Evolutionary conservation across 1,140 invertebrate species (phyloP), one percentile per base, ranked within the genome.

Genomic region (Xylocopa sonorina): DNA sequence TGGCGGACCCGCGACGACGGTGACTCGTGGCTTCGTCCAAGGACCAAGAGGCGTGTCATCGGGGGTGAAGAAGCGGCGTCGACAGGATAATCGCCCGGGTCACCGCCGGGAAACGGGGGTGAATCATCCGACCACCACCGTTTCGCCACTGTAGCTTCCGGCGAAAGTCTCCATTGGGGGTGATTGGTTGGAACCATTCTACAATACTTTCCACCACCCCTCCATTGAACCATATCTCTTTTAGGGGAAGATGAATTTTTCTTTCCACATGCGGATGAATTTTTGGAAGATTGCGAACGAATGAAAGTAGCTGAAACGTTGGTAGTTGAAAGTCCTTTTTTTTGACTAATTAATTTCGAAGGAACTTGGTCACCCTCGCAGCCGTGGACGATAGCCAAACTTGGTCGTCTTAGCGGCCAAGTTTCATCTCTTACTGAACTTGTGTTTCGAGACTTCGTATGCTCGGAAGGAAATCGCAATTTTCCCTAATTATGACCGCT

Each of bases 21-120:
- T 43, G 71, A 81, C 63, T 81, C 57, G 77, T 76, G 43, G 43
- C 68, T 34, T 66, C 48, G 62, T 24, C 24, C 32, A 16, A 46
- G 43, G 41, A 60, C 38, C 79, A 64, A 64, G 64, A 57, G 55
- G 62, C 71, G 71, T 41, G 74, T 62, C 57, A 57, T 21, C 64
- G 21, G 34, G 77, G 68, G 50, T 75, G 82, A 86, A 81, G 80
- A 80, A 85, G 85, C 82, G 89, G 90, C 90, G 89, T 91, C 89
- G 91, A 90, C 91, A 89, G 87, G 87, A 89, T 91, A 92, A 92
- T 91, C 86, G 86, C 72, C n/a, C 78, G 86, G 87, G 79, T 90
- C 81, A 83, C 86, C 87, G 80, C 43, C 78, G 78, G 66, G 3
- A 60, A 21, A 53, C 60, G 62, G 32, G 14, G 60, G 21, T 43